phyloP scores from a whole-genome alignment of 2,797 vertebrate genomes.

The Thripadectes ignobilis region DNA sequence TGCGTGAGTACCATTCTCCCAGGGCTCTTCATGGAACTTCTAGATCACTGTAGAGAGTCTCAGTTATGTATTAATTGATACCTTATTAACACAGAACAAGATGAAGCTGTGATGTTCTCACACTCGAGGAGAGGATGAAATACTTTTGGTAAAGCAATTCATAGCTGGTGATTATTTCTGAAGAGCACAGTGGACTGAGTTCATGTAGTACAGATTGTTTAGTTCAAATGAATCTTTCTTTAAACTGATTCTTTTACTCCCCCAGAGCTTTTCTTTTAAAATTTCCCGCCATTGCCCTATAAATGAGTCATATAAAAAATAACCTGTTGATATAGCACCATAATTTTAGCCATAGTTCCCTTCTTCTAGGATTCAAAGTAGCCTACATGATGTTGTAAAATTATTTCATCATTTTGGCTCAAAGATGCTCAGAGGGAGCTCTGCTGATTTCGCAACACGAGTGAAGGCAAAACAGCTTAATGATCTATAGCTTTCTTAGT shows the following conservation, averaged over 20 bases:
- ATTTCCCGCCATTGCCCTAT: not conserved
- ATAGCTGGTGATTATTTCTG: not conserved
- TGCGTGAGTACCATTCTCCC: fast-evolving
- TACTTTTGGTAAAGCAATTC: not conserved
- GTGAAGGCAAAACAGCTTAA: not conserved
- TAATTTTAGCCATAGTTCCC: not conserved
- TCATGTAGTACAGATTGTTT: not conserved
- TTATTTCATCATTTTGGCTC: not conserved
- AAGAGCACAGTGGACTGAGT: not conserved
- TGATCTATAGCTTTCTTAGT: not conserved
- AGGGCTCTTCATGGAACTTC: not conserved
- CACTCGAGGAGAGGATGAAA: not conserved
- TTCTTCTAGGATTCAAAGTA: not conserved
- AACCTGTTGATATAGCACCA: not conserved
- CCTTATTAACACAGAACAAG: not conserved
- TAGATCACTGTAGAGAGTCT: not conserved
- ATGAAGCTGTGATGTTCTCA: not conserved
- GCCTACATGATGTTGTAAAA: not conserved
- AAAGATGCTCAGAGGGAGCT: not conserved
- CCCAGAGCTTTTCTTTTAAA: not conserved
- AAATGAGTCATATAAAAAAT: not conserved
- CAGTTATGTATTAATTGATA: not conserved
- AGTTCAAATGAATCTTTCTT: not conserved
- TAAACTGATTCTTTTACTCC: not conserved
- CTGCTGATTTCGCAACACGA: not conserved